These are phyloP conservation scores for Euura lappo DNA, from an alignment of 1,140 invertebrate genomes.

Conservation along the genomic window DNA sequence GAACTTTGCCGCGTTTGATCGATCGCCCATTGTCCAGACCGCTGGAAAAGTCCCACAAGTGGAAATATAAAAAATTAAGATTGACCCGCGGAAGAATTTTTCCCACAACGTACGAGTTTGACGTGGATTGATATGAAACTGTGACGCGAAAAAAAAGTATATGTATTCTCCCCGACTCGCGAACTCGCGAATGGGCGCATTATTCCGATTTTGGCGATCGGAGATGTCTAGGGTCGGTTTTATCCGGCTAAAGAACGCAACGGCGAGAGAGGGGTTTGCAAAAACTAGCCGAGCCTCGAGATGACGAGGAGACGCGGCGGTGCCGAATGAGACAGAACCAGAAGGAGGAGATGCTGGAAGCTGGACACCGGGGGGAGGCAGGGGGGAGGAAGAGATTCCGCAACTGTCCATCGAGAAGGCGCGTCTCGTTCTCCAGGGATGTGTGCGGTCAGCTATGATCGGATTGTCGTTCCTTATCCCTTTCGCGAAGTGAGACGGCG, in stretches of 20 bases:
- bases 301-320: slow-evolving; percentile 25
- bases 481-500: slow-evolving; percentile 46
- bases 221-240: slow-evolving; percentile 11
- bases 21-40: not conserved
- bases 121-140: no score
- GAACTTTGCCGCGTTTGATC: not conserved
- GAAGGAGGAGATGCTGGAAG: slow-evolving; percentile 38
- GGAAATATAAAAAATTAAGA: no score
- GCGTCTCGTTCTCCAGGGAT: not conserved
- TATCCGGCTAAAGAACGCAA: not conserved
- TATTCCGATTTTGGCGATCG: slow-evolving; percentile 14
- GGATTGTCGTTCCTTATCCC: slow-evolving; percentile 52
- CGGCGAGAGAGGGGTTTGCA: slow-evolving; percentile 9
- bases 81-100: no score
- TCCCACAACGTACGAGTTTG: not conserved
- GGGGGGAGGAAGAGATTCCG: slow-evolving; percentile 37
- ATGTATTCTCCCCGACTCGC: no score
- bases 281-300: slow-evolving; percentile 18
- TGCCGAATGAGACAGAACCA: slow-evolving; percentile 30
- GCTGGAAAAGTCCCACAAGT: slow-evolving; percentile 11
- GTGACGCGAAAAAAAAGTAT: no score
- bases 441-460: slow-evolving; percentile 50
- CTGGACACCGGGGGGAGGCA: slow-evolving; percentile 8
- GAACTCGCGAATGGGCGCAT: not conserved
- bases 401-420: slow-evolving; percentile 34